Percentiles rank a stretch among this genome's conserved stretches.
phyloP scores from a whole-genome alignment of 1,140 invertebrate species.

The Charaxes varanes region DNA sequence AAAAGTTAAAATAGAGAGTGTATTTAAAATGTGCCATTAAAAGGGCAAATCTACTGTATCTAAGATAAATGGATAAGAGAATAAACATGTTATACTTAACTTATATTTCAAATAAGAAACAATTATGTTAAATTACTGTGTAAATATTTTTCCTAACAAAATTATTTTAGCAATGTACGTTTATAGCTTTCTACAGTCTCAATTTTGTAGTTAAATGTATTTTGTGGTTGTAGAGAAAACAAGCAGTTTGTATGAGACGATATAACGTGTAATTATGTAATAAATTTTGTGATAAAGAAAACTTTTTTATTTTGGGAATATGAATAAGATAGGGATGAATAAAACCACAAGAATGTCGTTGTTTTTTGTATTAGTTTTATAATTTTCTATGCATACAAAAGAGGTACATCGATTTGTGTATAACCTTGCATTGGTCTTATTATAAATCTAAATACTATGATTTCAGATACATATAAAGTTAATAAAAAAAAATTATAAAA shows the following conservation, averaged over 20 bases:
- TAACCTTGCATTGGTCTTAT: constrained; percentile 30
- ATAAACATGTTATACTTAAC: neutral
- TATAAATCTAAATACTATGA: too few species aligned
- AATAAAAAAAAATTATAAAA: neutral
- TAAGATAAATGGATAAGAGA: constrained; percentile 6
- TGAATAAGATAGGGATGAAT: neutral
- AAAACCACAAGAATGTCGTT: constrained; percentile 9
- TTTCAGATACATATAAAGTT: neutral
- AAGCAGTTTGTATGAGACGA: too few species aligned
- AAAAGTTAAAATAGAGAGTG: constrained; percentile 4
- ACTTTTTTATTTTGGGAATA: too few species aligned
- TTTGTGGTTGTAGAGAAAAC: too few species aligned
- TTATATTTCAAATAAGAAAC: neutral
- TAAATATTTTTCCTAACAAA: constrained; percentile 3
- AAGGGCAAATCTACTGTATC: constrained; percentile 33
- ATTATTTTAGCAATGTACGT: too few species aligned
- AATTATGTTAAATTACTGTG: neutral
- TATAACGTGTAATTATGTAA: too few species aligned
- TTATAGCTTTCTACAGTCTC: too few species aligned
- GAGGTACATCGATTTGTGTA: constrained; percentile 44
- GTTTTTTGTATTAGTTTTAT: constrained; percentile 27
- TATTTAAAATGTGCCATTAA: constrained; percentile 44
- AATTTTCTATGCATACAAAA: constrained; percentile 40
- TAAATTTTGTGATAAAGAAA: too few species aligned
- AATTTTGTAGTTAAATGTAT: too few species aligned